Evolutionary conservation across 1,140 invertebrate species (phyloP).

Genomic region (Ptiloglossa arizonensis): DNA sequence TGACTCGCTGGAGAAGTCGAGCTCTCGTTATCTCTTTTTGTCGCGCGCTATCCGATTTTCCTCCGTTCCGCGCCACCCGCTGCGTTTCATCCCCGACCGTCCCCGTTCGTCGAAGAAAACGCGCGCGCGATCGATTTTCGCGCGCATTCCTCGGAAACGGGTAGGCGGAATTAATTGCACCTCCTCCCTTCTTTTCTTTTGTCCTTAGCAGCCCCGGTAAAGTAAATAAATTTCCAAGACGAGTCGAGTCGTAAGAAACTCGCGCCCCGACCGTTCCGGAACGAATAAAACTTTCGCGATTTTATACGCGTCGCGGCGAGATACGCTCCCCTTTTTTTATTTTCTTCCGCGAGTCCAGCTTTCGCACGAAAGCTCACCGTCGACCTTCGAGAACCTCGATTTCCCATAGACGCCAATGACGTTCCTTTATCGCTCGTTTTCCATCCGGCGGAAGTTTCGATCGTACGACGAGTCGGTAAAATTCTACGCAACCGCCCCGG

Average conservation of each 20-base stretch:
- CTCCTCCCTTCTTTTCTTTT: too few relatives aligned
- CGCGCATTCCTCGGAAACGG: neutral
- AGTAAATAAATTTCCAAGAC: too few relatives aligned
- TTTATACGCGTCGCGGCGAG: too few relatives aligned
- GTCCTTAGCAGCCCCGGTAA: neutral
- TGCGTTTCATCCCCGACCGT: too few relatives aligned
- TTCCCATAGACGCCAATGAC: neutral
- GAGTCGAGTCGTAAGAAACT: neutral
- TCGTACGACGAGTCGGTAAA: neutral
- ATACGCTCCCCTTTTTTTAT: neutral
- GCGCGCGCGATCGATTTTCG: neutral
- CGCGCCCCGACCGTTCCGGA: neutral
- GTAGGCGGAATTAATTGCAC: neutral
- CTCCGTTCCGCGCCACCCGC: too few relatives aligned
- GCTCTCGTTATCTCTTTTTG: constrained; percentile 33
- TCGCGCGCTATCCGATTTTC: neutral
- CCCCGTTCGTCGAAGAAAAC: neutral
- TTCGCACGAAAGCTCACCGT: neutral
- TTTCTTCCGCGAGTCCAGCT: too few relatives aligned
- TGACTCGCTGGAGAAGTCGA: neutral
- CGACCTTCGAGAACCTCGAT: constrained; percentile 24
- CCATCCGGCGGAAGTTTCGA: neutral
- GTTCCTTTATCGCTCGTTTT: constrained; percentile 21
- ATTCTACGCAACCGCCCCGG: neutral
- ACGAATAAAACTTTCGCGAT: neutral